phyloP scores from a whole-genome alignment of 2,888 invertebrate genomes.

The Mechanitis mazaeus region DNA sequence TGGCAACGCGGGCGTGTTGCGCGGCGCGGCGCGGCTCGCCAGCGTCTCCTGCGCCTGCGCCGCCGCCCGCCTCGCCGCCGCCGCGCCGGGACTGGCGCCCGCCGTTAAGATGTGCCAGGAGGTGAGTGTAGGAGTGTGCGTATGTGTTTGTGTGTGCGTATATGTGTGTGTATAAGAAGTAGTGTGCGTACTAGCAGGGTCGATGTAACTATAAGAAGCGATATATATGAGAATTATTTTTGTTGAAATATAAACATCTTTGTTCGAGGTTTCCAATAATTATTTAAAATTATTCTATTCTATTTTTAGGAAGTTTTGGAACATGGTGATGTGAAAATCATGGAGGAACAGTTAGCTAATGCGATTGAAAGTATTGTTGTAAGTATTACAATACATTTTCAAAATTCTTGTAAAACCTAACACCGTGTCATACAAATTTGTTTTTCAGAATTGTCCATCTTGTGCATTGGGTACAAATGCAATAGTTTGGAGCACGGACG shows the following conservation, averaged over 20 bases:
- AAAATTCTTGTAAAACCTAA: neutral
- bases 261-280: neutral
- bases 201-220: too few relatives aligned
- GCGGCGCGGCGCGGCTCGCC: constrained; percentile 65
- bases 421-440: constrained; percentile 8
- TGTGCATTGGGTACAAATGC: constrained; percentile 75
- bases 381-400: constrained; percentile 38
- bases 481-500: constrained; percentile 76
- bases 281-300: neutral
- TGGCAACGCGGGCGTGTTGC: constrained; percentile 63
- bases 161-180: neutral
- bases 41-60: constrained; percentile 69
- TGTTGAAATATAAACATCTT: neutral
- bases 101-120: constrained; percentile 60
- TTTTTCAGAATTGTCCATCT: constrained; percentile 73
- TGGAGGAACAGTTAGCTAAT: constrained; percentile 73
- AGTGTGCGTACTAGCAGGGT: neutral
- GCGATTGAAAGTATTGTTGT: constrained; percentile 76
- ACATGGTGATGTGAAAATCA: constrained; percentile 71
- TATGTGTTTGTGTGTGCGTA: neutral
- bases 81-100: constrained; percentile 51
- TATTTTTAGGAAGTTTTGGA: constrained; percentile 66
- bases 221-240: neutral
- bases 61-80: constrained; percentile 60
- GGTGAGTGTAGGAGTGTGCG: constrained; percentile 37